Conservation (phyloP, 2,113 vertebrate genomes). For the Sus scrofa region DNA sequence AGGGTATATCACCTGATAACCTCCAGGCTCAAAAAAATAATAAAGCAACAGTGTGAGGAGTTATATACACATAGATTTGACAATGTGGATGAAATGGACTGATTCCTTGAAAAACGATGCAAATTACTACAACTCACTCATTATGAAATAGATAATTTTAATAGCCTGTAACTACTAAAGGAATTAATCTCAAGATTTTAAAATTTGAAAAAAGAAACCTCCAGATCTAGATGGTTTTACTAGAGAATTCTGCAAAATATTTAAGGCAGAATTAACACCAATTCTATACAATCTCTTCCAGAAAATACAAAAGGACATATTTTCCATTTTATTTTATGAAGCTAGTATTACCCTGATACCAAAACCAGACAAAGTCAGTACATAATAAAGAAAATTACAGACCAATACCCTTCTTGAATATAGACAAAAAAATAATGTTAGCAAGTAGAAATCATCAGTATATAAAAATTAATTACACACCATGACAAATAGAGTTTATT, state of each 20-base stretch:
- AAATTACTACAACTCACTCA: not conserved
- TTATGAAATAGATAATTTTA: not conserved
- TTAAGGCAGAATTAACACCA: not conserved
- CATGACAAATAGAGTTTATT: not conserved
- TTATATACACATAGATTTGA: not conserved
- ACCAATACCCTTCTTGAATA: not conserved
- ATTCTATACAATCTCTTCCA: not conserved
- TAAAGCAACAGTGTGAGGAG: not conserved
- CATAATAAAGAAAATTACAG: not conserved
- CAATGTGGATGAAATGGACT: not conserved
- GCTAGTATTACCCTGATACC: not conserved
- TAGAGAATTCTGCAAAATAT: not conserved
- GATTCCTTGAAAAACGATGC: not conserved
- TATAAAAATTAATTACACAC: not conserved
- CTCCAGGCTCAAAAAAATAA: not conserved
- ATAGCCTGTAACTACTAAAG: not conserved
- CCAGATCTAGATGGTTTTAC: not conserved
- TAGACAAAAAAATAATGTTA: not conserved
- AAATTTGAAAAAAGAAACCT: not conserved
- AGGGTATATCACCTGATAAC: not conserved
- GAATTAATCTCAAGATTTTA: not conserved
- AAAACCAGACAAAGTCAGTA: slow-evolving; percentile 18
- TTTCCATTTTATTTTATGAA: not conserved
- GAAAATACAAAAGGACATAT: not conserved
- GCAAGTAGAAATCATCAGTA: not conserved